These are phyloP conservation scores for Takifugu ocellatus DNA, from an alignment of 2,797 vertebrate genomes.

Conservation along the genomic window DNA sequence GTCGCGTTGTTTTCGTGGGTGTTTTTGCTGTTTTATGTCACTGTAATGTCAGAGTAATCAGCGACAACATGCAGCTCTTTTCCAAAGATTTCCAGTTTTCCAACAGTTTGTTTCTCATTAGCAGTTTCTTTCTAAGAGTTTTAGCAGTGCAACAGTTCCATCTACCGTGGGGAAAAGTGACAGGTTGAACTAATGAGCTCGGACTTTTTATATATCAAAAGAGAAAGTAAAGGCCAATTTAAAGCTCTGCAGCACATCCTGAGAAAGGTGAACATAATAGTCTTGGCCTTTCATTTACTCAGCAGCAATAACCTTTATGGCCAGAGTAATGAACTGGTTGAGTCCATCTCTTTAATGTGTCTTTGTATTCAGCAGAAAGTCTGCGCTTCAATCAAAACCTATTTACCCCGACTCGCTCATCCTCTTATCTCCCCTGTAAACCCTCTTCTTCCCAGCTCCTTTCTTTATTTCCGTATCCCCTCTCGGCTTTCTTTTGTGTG, in stretches of 20 bases:
- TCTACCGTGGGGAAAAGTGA: slow-evolving; percentile 41
- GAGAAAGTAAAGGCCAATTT: slow-evolving; percentile 68
- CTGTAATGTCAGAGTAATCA: slow-evolving; percentile 23
- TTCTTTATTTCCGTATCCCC: slow-evolving; percentile 41
- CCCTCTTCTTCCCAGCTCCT: slow-evolving; percentile 32
- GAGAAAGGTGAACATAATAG: slow-evolving; percentile 70
- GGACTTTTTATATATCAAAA: slow-evolving; percentile 57
- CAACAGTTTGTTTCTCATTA: neutral
- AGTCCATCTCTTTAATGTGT: slow-evolving; percentile 70
- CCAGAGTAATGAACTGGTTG: slow-evolving; percentile 70
- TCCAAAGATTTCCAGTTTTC: neutral
- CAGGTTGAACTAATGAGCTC: slow-evolving; percentile 66
- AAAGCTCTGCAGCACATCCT: slow-evolving; percentile 60
- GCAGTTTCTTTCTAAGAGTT: neutral
- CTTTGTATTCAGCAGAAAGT: slow-evolving; percentile 65
- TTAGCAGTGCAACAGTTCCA: slow-evolving; percentile 6
- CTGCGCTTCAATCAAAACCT: slow-evolving; percentile 68
- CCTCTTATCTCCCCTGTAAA: slow-evolving; percentile 66
- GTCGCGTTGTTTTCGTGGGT: neutral
- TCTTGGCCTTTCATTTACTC: slow-evolving; percentile 70
- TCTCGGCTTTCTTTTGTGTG: slow-evolving; percentile 61
- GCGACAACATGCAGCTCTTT: slow-evolving; percentile 46
- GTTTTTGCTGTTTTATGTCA: neutral
- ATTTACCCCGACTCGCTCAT: slow-evolving; percentile 71
- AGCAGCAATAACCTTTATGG: slow-evolving; percentile 73